Evolutionary conservation across 2,113 vertebrate genomes (phyloP), one percentile per base, ranked within the genome.

Genomic region (Oryzias curvinotus): DNA sequence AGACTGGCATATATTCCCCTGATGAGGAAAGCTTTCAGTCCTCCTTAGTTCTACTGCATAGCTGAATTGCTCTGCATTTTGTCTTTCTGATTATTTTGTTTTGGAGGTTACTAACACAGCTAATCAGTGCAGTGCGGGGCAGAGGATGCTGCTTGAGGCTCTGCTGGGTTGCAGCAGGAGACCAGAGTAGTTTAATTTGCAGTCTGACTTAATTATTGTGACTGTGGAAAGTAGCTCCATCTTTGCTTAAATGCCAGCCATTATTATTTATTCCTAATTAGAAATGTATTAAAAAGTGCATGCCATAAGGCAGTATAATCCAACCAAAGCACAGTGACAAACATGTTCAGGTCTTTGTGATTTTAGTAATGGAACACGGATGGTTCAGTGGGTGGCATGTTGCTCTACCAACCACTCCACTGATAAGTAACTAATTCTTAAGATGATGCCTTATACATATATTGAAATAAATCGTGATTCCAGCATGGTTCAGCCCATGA

Each of bases 11-110:
- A 84, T 73, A 85, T 82, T 77, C 82, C 74, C 80, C 71, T 80
- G 82, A 87, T 83, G 78, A 86, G 84, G 67, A 68, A 43, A 51
- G 77, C 77, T 77, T 75, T 81, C 74, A 82, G 75, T 56, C 60
- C 84, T 84, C 67, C 66, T 88, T 78, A 82, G 81, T 60, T 60
- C 67, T 49, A 18, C 53, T 48, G 71, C 65, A 76, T 79, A 87
- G 83, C 86, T 87, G 77, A 82, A 79, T 81, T 80, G 66, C 71
- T 73, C 78, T 84, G 63, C 64, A 76, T 87, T 87, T 86, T 83
- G 75, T 85, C 72, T 80, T 80, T 76, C 57, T 78, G 71, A 80
- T 83, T 78, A 84, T 82, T 86, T 83, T 78, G 68, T 80, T 36
- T 77, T 42, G 64, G 65, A 46, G 75, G 73, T 82, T 78, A 73